Percentiles rank a stretch among this genome's conserved stretches.
Evolutionary conservation across 2,113 vertebrate species (phyloP).

Genomic region (Illadopsis cleaveri): DNA sequence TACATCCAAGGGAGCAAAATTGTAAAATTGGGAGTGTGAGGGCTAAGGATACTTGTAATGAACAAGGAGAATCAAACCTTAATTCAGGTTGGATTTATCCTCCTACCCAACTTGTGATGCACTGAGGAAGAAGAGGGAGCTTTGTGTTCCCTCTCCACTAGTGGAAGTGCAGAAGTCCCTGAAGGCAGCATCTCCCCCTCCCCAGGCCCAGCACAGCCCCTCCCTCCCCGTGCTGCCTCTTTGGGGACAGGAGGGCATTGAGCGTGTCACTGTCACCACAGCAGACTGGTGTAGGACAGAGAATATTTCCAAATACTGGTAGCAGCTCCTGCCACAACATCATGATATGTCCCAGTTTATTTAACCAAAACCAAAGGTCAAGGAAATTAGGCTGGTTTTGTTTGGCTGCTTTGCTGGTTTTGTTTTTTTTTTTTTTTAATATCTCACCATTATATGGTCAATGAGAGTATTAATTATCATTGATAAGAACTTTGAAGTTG

Average conservation of each 20-base stretch:
- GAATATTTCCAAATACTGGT: neutral
- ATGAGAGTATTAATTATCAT: neutral
- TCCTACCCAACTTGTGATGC: neutral
- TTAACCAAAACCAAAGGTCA: neutral
- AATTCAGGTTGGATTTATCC: neutral
- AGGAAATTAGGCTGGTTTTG: fast-evolving
- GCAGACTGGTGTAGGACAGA: neutral
- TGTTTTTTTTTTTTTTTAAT: neutral
- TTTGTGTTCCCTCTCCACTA: neutral
- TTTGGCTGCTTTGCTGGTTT: neutral
- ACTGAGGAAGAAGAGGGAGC: neutral
- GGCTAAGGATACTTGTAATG: neutral
- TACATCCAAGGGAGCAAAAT: neutral
- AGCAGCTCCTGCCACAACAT: neutral
- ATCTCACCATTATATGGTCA: neutral
- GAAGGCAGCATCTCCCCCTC: neutral
- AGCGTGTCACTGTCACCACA: neutral
- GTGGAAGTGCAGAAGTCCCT: neutral
- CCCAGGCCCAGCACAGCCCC: neutral
- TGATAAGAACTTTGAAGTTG: neutral
- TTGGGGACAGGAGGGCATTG: neutral
- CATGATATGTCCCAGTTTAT: neutral
- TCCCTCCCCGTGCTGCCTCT: neutral
- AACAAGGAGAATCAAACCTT: neutral
- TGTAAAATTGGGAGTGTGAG: neutral